Conservation (phyloP, 2,797 vertebrate genomes). For the Buphagus erythrorhynchus region DNA sequence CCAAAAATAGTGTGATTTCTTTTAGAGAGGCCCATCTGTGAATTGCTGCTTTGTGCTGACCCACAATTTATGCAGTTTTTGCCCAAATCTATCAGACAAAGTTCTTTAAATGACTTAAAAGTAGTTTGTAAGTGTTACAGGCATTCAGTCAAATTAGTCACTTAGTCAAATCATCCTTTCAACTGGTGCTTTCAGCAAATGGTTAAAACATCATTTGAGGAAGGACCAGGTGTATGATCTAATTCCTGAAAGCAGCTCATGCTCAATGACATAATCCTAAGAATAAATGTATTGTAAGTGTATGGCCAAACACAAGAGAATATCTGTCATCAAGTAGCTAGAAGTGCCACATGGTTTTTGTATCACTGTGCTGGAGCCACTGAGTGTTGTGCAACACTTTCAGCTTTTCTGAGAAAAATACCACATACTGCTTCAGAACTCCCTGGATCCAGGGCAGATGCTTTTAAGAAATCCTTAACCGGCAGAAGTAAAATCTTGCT, state of each 20-base stretch:
- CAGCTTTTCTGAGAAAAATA: slow-evolving; percentile 8
- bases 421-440: neutral
- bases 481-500: neutral
- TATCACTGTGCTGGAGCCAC: slow-evolving; percentile 4
- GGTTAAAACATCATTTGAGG: slow-evolving; percentile 45
- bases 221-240: slow-evolving; percentile 58
- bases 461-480: neutral
- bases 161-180: slow-evolving; percentile 65
- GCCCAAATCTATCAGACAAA: neutral
- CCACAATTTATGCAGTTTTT: slow-evolving; percentile 40
- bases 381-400: neutral
- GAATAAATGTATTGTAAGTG: slow-evolving; percentile 59
- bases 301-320: slow-evolving; percentile 56
- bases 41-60: slow-evolving; percentile 51
- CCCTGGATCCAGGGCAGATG: neutral
- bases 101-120: slow-evolving; percentile 50
- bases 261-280: slow-evolving; percentile 63
- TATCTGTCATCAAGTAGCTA: slow-evolving; percentile 54
- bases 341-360: slow-evolving; percentile 51
- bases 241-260: slow-evolving; percentile 40
- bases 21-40: slow-evolving; percentile 21
- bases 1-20: neutral
- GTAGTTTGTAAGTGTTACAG: slow-evolving; percentile 44
- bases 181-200: slow-evolving; percentile 55
- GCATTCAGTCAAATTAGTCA: slow-evolving; percentile 55